Conservation (phyloP, 2,113 vertebrate species). For the Odocoileus hemionus region DNA sequence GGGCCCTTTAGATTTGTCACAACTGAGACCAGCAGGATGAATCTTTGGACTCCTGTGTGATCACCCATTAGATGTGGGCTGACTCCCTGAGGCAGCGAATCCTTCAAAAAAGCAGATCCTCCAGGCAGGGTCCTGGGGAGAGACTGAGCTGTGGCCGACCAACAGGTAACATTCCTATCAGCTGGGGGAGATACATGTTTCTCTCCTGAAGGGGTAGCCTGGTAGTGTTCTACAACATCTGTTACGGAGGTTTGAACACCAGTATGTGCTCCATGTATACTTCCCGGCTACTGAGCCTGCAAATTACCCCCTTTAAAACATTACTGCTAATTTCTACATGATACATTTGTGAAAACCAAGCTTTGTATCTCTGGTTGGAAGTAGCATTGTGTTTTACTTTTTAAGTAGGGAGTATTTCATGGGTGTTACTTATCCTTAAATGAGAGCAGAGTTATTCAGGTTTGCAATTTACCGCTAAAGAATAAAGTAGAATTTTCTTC, state of each 20-base stretch:
- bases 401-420: not conserved
- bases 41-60: not conserved
- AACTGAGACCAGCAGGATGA: not conserved
- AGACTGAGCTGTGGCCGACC: not conserved
- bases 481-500: slow-evolving; percentile 7
- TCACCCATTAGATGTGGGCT: not conserved
- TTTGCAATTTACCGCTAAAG: not conserved
- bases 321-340: not conserved
- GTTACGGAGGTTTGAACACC: not conserved
- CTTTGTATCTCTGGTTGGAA: not conserved
- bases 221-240: not conserved
- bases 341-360: not conserved
- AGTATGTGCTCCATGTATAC: not conserved
- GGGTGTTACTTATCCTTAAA: not conserved
- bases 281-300: not conserved
- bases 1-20: not conserved
- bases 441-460: not conserved
- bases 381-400: not conserved
- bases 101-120: not conserved
- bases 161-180: not conserved
- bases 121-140: rapidly evolving
- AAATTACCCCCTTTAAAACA: not conserved
- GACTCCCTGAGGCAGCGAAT: not conserved
- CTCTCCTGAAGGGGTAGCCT: not conserved
- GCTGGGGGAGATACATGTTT: not conserved